These are phyloP conservation scores for Dreissena polymorpha DNA, from an alignment of 1,140 invertebrate genomes.

Conservation along the genomic window DNA sequence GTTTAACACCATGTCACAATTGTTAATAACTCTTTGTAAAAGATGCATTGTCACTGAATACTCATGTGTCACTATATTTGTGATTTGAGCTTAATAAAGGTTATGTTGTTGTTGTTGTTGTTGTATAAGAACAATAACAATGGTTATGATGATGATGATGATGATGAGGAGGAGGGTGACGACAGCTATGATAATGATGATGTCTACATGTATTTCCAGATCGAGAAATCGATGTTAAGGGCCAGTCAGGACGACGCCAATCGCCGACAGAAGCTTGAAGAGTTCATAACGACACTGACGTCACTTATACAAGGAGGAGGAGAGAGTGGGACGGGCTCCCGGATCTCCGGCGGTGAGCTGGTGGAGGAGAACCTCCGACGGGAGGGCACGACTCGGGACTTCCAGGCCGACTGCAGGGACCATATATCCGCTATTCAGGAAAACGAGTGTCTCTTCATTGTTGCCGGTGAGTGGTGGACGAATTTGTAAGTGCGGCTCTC, in stretches of 20 bases:
- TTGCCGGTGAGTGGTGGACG: constrained; percentile 59
- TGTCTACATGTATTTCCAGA: constrained; percentile 38
- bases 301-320: constrained; percentile 22
- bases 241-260: constrained; percentile 43
- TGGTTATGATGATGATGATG: too few species aligned
- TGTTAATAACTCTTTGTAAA: too few species aligned
- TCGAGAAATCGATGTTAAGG: constrained; percentile 37
- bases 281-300: constrained; percentile 45
- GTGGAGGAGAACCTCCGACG: constrained; percentile 49
- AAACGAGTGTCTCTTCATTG: constrained; percentile 57
- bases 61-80: too few species aligned
- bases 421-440: constrained; percentile 17
- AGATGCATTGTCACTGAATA: too few species aligned
- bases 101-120: too few species aligned
- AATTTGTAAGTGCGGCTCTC: not conserved
- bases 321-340: not conserved
- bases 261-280: constrained; percentile 48
- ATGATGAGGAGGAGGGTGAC: too few species aligned
- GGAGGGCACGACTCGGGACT: constrained; percentile 50
- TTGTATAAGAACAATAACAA: too few species aligned
- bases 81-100: too few species aligned
- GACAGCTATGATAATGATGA: too few species aligned
- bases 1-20: too few species aligned
- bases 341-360: constrained; percentile 36
- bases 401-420: constrained; percentile 45